Conservation (phyloP, 2,888 invertebrate species). For the Lasioglossum morio region DNA sequence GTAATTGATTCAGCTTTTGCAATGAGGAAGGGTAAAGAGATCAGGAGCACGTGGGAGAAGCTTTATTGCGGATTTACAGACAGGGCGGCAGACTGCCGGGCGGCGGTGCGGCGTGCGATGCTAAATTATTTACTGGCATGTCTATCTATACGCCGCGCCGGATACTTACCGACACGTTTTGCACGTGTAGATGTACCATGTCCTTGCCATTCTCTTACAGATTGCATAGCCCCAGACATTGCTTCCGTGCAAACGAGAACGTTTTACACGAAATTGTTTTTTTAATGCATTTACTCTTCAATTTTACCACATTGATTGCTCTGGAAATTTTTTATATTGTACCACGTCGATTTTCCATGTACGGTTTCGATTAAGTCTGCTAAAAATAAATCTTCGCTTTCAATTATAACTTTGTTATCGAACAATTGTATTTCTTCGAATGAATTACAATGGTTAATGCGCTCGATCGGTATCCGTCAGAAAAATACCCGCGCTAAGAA, state of each 20-base stretch:
- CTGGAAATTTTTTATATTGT: neutral
- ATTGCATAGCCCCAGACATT: slow-evolving; percentile 17
- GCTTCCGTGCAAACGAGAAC: neutral
- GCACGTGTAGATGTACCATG: slow-evolving; percentile 62
- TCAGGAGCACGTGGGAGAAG: slow-evolving; percentile 27
- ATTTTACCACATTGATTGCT: neutral
- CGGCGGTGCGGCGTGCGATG: slow-evolving; percentile 71
- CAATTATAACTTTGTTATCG: neutral
- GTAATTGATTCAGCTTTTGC: slow-evolving; percentile 65
- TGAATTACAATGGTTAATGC: slow-evolving; percentile 6
- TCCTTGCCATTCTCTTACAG: slow-evolving; percentile 49
- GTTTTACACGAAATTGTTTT: neutral
- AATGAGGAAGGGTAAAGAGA: slow-evolving; percentile 50
- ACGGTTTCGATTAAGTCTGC: neutral
- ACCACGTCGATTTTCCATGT: neutral
- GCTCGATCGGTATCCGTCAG: neutral
- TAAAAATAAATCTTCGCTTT: neutral
- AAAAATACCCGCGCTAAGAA: neutral
- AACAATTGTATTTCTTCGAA: neutral
- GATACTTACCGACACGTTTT: slow-evolving; percentile 72
- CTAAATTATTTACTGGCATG: slow-evolving; percentile 82
- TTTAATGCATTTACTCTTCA: neutral
- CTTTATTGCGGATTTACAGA: slow-evolving; percentile 69
- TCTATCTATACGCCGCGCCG: slow-evolving; percentile 74
- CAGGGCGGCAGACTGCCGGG: slow-evolving; percentile 83